These are phyloP conservation scores for Cosmia pyralina DNA, from an alignment of 2,888 invertebrate species.

Conservation along the genomic window DNA sequence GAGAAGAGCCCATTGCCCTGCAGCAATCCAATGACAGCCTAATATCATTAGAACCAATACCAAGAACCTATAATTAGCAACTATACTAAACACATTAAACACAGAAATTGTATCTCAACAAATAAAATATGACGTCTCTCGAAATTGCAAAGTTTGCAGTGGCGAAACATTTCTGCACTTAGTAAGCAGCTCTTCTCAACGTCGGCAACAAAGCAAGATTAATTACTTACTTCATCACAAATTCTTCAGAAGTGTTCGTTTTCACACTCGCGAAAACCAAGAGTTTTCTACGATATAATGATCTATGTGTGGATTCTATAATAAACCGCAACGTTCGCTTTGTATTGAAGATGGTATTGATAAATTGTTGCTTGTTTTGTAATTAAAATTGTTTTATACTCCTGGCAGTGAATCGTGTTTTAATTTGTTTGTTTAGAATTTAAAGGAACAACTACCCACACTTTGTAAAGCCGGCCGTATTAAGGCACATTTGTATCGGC, in stretches of 20 bases:
- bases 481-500: background rate
- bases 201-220: conserved; percentile 66
- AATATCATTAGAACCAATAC: conserved; percentile 2
- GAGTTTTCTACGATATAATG: conserved; percentile 40
- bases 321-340: conserved; percentile 21
- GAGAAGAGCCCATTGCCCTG: background rate
- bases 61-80: conserved; percentile 11
- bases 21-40: background rate
- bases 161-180: conserved; percentile 50
- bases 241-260: conserved; percentile 53
- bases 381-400: conserved; percentile 48
- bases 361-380: conserved; percentile 37
- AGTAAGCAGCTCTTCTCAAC: conserved; percentile 46
- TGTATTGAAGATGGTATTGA: conserved; percentile 43
- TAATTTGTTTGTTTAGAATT: conserved; percentile 47
- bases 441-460: conserved; percentile 5
- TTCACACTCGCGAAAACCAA: conserved; percentile 54
- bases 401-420: conserved; percentile 28
- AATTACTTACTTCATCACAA: conserved; percentile 63
- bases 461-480: background rate
- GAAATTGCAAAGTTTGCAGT: conserved; percentile 59
- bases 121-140: conserved; percentile 55
- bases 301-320: conserved; percentile 40
- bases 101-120: conserved; percentile 30
- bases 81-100: conserved; percentile 34